phyloP scores from a whole-genome alignment of 2,113 vertebrate species.

The Tupaia tana region DNA sequence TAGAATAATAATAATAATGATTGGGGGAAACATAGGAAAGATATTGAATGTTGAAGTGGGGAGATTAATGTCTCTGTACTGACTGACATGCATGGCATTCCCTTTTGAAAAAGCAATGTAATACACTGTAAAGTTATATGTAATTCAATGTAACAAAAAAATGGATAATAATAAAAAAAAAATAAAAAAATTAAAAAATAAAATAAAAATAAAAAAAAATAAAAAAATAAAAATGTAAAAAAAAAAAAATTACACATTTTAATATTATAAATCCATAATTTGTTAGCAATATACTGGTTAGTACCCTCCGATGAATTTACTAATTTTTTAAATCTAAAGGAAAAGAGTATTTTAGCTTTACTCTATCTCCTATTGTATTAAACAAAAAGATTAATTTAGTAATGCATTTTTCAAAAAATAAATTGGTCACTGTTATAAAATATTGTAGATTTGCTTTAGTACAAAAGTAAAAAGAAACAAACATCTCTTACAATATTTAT shows the following conservation, averaged over 20 bases:
- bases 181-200: too few species aligned
- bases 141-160: too few species aligned
- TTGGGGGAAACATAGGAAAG: too few species aligned
- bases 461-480: background rate
- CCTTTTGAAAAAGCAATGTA: too few species aligned
- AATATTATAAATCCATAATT: background rate
- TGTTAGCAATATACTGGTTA: background rate
- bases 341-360: background rate
- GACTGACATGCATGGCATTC: too few species aligned
- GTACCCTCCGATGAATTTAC: background rate
- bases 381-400: background rate
- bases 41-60: too few species aligned
- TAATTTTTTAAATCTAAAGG: background rate
- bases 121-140: too few species aligned
- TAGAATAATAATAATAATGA: too few species aligned
- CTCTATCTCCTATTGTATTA: background rate
- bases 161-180: too few species aligned
- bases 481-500: slow-evolving; percentile 15
- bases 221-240: too few species aligned
- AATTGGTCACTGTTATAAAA: slow-evolving; percentile 16
- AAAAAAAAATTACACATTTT: background rate
- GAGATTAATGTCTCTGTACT: too few species aligned
- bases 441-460: background rate
- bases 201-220: too few species aligned
- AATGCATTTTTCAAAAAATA: background rate